Evolutionary conservation across 1,140 invertebrate genomes (phyloP).

Genomic region (Papilio machaon): DNA sequence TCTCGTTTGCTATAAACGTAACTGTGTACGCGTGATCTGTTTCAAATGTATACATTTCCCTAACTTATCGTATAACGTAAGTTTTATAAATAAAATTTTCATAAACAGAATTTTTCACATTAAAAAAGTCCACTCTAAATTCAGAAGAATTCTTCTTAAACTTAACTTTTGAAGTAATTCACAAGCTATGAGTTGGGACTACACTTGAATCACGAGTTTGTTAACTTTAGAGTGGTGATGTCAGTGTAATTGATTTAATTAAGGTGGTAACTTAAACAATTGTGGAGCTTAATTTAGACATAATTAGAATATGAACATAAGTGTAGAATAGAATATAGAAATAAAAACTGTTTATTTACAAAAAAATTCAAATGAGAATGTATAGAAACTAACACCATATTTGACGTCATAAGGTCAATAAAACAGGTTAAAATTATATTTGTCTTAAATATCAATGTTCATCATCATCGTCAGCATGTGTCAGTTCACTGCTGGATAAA

Average conservation of each 20-base stretch:
- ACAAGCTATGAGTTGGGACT: background rate
- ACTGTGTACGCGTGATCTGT: constrained; percentile 59
- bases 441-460: too few species aligned
- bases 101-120: background rate
- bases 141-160: background rate
- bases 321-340: too few species aligned
- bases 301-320: background rate
- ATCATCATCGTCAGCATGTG: too few species aligned
- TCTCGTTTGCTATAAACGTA: constrained; percentile 64
- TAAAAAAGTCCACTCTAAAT: constrained; percentile 12
- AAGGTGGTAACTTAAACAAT: background rate
- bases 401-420: too few species aligned
- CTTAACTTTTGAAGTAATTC: constrained; percentile 1
- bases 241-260: background rate
- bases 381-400: too few species aligned
- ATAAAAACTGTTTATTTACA: background rate
- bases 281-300: background rate
- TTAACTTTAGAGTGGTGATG: constrained; percentile 3
- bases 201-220: background rate
- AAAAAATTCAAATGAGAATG: too few species aligned
- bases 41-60: constrained; percentile 43
- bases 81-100: background rate
- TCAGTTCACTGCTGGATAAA: too few species aligned
- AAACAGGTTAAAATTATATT: too few species aligned
- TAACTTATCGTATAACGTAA: background rate